Conservation (phyloP, 1,140 invertebrate species). For the Doryteuthis pealeii region DNA sequence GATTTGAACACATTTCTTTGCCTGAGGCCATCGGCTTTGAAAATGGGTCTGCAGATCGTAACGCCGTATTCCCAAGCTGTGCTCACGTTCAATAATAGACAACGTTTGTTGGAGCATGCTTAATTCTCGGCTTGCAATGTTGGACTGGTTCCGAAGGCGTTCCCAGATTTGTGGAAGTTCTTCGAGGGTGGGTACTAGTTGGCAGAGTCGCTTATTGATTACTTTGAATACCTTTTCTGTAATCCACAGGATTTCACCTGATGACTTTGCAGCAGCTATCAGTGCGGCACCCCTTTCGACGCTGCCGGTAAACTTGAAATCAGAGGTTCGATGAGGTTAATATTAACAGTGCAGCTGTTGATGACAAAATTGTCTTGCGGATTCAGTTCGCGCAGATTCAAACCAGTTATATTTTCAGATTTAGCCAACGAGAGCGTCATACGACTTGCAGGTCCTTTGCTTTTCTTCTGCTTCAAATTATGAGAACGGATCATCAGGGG, state of each 20-base stretch:
- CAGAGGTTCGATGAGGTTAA: slow-evolving; percentile 15
- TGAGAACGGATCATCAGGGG: background rate
- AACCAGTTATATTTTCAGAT: slow-evolving; percentile 20
- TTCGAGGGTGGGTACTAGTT: background rate
- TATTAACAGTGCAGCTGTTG: slow-evolving; percentile 22
- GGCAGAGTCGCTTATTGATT: background rate
- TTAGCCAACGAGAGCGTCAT: slow-evolving; percentile 20
- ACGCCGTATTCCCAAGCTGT: background rate
- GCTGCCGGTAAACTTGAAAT: background rate
- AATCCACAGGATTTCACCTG: background rate
- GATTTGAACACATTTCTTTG: background rate
- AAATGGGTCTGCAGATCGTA: slow-evolving; percentile 6
- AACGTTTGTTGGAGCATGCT: background rate
- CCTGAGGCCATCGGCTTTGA: slow-evolving; percentile 3
- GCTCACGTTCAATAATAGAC: background rate
- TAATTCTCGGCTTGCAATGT: background rate
- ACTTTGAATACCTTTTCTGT: background rate
- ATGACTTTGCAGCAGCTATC: background rate
- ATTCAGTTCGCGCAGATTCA: slow-evolving; percentile 27
- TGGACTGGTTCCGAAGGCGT: background rate
- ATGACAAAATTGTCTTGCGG: slow-evolving; percentile 33
- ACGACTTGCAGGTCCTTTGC: background rate
- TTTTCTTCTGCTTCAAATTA: background rate
- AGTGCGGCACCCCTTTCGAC: background rate
- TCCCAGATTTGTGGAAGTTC: background rate